phyloP scores from a whole-genome alignment of 2,797 vertebrate genomes.

The Channa striata region DNA sequence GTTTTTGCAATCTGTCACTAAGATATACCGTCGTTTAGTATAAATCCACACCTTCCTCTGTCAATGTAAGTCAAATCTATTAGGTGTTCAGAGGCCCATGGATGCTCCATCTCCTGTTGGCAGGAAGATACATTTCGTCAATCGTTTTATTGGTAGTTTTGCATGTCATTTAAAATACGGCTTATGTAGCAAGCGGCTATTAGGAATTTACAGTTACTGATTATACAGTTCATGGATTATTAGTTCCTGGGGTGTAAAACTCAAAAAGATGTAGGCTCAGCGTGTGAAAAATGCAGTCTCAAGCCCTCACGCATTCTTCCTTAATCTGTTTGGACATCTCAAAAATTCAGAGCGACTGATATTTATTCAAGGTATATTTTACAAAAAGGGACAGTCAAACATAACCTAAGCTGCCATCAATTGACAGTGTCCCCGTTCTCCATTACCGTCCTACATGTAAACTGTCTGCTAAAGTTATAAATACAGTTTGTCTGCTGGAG shows the following conservation, averaged over 20 bases:
- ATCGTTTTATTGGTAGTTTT: not conserved
- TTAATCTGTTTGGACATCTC: slow-evolving; percentile 8
- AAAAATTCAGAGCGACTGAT: slow-evolving; percentile 20
- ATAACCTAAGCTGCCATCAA: slow-evolving; percentile 32
- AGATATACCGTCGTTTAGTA: not conserved
- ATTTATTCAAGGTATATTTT: slow-evolving; percentile 5
- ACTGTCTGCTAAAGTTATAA: slow-evolving; percentile 25
- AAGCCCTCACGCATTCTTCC: slow-evolving; percentile 14
- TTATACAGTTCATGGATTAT: slow-evolving; percentile 12
- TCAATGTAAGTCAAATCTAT: slow-evolving; percentile 1
- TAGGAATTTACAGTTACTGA: slow-evolving; percentile 10
- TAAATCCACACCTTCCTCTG: not conserved
- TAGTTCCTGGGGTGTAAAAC: slow-evolving; percentile 20
- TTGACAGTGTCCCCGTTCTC: slow-evolving; percentile 38
- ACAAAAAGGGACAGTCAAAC: slow-evolving; percentile 34
- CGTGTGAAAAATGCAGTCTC: slow-evolving; percentile 3
- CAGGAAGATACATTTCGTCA: slow-evolving; percentile 9
- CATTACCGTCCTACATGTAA: slow-evolving; percentile 35
- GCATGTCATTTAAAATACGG: not conserved
- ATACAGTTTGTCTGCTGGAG: slow-evolving; percentile 26
- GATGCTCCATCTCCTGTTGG: slow-evolving; percentile 3
- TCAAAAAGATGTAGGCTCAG: slow-evolving; percentile 10
- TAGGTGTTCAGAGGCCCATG: not conserved
- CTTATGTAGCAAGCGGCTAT: slow-evolving; percentile 2
- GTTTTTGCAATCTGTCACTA: not conserved